Percentiles rank a stretch among this genome's conserved stretches.
Conservation (phyloP, 2,888 invertebrate genomes). For the Timema podura region DNA sequence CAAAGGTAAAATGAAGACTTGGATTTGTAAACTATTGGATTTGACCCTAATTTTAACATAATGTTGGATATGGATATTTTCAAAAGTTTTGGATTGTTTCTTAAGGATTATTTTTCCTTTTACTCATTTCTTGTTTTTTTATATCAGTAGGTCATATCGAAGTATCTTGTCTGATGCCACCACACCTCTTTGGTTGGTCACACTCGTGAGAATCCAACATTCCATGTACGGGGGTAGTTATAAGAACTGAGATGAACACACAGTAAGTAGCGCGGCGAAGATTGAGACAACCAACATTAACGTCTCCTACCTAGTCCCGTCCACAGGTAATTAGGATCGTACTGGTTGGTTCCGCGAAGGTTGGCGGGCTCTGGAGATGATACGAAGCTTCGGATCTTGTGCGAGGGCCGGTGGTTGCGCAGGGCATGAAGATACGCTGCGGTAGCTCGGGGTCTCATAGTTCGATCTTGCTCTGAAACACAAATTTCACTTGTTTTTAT, state of each 20-base stretch:
- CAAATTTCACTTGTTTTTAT: neutral
- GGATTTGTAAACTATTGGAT: no score
- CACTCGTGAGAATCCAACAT: no score
- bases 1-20: no score
- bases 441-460: constrained; percentile 38
- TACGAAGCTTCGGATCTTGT: constrained; percentile 54
- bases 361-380: constrained; percentile 51
- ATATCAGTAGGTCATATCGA: no score
- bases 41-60: no score
- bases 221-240: no score
- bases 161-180: no score
- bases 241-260: neutral
- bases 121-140: no score
- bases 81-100: no score
- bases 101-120: no score
- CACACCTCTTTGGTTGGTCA: no score
- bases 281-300: constrained; percentile 3
- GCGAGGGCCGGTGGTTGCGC: constrained; percentile 47
- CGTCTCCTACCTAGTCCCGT: constrained; percentile 53
- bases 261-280: neutral
- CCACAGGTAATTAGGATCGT: constrained; percentile 64
- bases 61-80: no score
- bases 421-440: constrained; percentile 46
- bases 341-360: constrained; percentile 58
- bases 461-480: constrained; percentile 29